Base-by-base conservation (phyloP, 2,797 vertebrate genomes). In the Dromococcyx pavoninus region DNA sequence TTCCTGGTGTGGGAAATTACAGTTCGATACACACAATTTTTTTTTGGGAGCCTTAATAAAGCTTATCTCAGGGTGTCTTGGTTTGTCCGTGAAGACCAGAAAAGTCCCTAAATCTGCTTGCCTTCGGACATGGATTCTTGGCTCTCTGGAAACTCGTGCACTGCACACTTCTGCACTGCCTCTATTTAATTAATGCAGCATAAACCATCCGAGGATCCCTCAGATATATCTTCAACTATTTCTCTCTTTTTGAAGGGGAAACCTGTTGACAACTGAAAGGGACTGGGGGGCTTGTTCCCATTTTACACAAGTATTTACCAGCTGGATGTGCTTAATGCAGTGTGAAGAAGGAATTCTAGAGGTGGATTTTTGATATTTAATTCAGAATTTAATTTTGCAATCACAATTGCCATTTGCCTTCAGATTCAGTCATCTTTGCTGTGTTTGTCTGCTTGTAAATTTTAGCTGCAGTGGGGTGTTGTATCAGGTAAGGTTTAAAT, bases 31-130 rank as follows among this genome's bases (percentile, higher is more conserved):
- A 25, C 21, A 41, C 27, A 77, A 56, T 19, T 94, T 89, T 57
- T 92, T 48, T 58, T 79, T 79, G 72, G 13, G 33, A 79, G n/a
- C 39, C 71, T 76, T 87, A 77, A 71, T 91, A 51, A 58, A 91
- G 43, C 64, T 39, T 88, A 14, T 37, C 70, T 86, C 0, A 0
- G 71, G 58, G 19, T 57, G 80, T 64, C 72, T 86, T 62, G 43
- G 0, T 48, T 51, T 76, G 57, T 85, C 41, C 64, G 10, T 89
- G 75, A 80, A 44, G 48, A 64, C 23, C 33, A 57, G 32, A 35
- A 17, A 37, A n/a, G 56, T 85, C 74, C 30, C 19, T 48, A 33
- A 54, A 79, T 51, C 53, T 33, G 28, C 18, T 64, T 75, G 27
- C 24, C 33, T 93, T 84, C 32, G 6, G 43, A 24, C 24, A 3